Evolutionary conservation across 2,888 invertebrate species (phyloP), one percentile per base, ranked within the genome.

Genomic region (Drosophila paramelanica): DNA sequence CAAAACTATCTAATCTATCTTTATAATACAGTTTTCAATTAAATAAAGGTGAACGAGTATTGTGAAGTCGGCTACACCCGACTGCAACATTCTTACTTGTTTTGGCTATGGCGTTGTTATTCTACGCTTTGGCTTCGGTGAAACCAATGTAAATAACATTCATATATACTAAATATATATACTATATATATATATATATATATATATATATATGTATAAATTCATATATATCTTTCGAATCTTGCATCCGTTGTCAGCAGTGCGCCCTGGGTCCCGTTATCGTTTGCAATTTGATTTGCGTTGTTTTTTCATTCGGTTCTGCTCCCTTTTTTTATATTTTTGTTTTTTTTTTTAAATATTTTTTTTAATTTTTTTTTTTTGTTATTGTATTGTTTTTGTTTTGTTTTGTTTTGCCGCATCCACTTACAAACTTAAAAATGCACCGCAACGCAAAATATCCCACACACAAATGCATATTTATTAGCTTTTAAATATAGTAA

Each of bases 371-470:
- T 20, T 39, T 56, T n/a, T 39, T 23, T 36, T 20, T 39, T 56
- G n/a, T 23, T 25, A 23, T 3, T 23, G 8, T 50, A 6, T n/a
- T 20, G 3, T 25, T 27, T 27, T 47, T 51, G 5, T 43, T 31
- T 11, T 23, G 42, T 51, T 36, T 49, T 38, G 13, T 60, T 65
- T 53, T 62, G 58, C 36, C 71, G 83, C 87, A 73, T 83, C 74
- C 81, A 83, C 49, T 86, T 81, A 77, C 80, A 81, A 56, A 39
- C 49, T 42, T 42, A 51, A 82, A 81, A 84, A 52, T 87, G 85
- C 82, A 88, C 11, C 51, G 73, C 70, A 51, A 67, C 57, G 71
- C 74, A 77, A 77, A 77, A 81, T 81, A 80, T 64, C 36, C 67
- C 62, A 66, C 66, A 56, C n/a, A 45, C 6, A 47, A 31, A 31